phyloP scores from a whole-genome alignment of 2,888 invertebrate genomes.

The Galeopsomyia nigrocyanea region DNA sequence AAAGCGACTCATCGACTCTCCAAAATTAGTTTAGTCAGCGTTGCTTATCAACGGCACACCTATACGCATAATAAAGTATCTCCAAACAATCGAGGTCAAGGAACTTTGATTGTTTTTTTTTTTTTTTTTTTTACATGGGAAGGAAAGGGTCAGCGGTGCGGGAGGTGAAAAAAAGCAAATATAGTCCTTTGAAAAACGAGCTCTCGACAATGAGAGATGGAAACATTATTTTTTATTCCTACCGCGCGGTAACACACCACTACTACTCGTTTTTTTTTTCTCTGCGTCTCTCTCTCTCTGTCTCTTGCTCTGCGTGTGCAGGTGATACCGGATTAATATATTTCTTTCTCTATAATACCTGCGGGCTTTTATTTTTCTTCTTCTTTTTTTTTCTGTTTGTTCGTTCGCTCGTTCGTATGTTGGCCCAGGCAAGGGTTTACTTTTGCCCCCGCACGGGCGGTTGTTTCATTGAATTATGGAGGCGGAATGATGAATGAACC shows the following conservation, averaged over 20 bases:
- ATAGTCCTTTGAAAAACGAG: constrained; percentile 30
- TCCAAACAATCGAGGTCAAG: constrained; percentile 9
- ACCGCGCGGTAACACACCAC: no score
- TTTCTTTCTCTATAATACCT: constrained; percentile 9
- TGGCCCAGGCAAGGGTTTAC: not conserved
- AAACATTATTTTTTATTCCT: constrained; percentile 33
- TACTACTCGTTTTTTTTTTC: not conserved
- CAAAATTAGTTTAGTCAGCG: constrained; percentile 13
- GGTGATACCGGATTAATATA: constrained; percentile 35
- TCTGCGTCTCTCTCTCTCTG: not conserved
- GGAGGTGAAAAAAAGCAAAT: constrained; percentile 20
- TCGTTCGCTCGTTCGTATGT: not conserved
- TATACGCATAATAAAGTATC: not conserved
- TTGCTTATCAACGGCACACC: no score
- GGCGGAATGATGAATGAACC: constrained; percentile 18
- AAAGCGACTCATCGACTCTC: no score
- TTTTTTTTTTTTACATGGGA: constrained; percentile 1
- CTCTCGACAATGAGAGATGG: constrained; percentile 25
- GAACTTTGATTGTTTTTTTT: not conserved
- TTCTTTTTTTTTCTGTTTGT: constrained; percentile 2
- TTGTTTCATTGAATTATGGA: constrained; percentile 23
- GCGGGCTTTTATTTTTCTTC: not conserved
- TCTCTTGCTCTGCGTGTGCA: not conserved
- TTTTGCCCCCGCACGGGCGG: not conserved
- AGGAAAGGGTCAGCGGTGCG: constrained; percentile 14